Percentiles rank a stretch among this genome's conserved stretches.
These are phyloP conservation scores for Parnassius orleans DNA, from an alignment of 2,888 invertebrate species.

Conservation along the genomic window DNA sequence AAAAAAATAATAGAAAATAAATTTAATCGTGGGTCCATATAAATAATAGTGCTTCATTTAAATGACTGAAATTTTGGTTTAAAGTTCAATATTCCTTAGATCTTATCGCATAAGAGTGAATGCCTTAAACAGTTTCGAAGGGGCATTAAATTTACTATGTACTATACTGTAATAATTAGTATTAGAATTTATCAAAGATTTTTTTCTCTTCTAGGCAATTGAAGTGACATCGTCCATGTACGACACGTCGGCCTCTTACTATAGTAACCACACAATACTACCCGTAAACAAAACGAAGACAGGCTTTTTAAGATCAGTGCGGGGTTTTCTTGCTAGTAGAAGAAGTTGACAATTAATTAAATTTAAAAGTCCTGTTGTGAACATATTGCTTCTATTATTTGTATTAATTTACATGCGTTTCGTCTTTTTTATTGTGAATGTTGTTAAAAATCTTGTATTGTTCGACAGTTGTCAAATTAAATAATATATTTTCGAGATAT, in stretches of 20 bases:
- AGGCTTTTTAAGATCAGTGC: constrained; percentile 62
- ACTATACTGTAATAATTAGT: too few species aligned
- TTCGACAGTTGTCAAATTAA: constrained; percentile 17
- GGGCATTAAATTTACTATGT: too few species aligned
- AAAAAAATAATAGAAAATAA: too few species aligned
- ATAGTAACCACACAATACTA: constrained; percentile 59
- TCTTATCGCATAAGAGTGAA: too few species aligned
- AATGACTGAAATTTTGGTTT: too few species aligned
- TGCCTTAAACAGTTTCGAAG: too few species aligned
- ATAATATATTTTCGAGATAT: neutral
- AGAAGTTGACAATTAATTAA: constrained; percentile 40
- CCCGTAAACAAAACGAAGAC: constrained; percentile 56
- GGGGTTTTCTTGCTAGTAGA: constrained; percentile 53
- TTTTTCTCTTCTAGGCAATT: constrained; percentile 49
- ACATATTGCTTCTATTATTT: constrained; percentile 16
- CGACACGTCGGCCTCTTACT: constrained; percentile 68
- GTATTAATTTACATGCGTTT: constrained; percentile 14
- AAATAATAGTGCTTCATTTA: too few species aligned
- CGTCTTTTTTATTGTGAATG: constrained; percentile 11
- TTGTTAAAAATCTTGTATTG: constrained; percentile 7
- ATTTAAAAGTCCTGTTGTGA: constrained; percentile 13
- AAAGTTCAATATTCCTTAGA: too few species aligned
- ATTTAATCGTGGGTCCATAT: too few species aligned
- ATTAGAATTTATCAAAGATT: neutral
- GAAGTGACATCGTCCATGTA: constrained; percentile 65